Base-by-base conservation (phyloP, 2,113 vertebrate species). In the Onychostruthus taczanowskii region DNA sequence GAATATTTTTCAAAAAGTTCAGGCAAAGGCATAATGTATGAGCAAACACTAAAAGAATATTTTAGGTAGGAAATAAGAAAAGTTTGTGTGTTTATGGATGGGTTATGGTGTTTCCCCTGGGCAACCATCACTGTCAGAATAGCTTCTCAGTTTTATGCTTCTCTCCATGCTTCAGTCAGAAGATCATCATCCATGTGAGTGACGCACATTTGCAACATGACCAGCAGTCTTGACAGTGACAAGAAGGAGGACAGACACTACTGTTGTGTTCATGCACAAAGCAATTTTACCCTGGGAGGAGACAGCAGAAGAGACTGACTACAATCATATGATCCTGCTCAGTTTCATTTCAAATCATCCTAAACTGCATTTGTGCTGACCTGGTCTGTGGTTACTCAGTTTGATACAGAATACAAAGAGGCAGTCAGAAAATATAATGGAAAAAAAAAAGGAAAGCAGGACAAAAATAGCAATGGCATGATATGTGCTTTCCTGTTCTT, bases 161-260 rank as follows among this genome's bases (percentile, higher is more conserved):
- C 28, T 72, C 13, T 93, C 46, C 9, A 11, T 26, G 47, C 35
- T 88, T 90, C 79, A 46, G 68, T 30, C 0, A 0, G 63, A 73
- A 86, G 39, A 93, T 77, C 59, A 86, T 69, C 39, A 50, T 68
- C 72, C 69, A 72, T 0, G 0, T 90, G 88, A 84, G 55, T 21
- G 58, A 92, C 68, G 61, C 41, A 19, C 79, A 68, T 93, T 92
- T 92, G 55, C 70, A 91, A 74, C 59, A 80, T 5, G 30, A 88
- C 68, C 82, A 92, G 83, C 64, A 89, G 76, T 50, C 56, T 77
- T 94, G 93, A 89, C 90, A 94, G 73, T 89, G 80, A 96, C 72
- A 78, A 84, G 85, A 68, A 94, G 41, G 79, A 89, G 81, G 41
- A 37, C 6, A 81, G 90, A 88, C 88, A 43, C 50, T 80, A 19